These are phyloP conservation scores for Lanistes nyassanus DNA, from an alignment of 1,140 invertebrate genomes.

Conservation along the genomic window DNA sequence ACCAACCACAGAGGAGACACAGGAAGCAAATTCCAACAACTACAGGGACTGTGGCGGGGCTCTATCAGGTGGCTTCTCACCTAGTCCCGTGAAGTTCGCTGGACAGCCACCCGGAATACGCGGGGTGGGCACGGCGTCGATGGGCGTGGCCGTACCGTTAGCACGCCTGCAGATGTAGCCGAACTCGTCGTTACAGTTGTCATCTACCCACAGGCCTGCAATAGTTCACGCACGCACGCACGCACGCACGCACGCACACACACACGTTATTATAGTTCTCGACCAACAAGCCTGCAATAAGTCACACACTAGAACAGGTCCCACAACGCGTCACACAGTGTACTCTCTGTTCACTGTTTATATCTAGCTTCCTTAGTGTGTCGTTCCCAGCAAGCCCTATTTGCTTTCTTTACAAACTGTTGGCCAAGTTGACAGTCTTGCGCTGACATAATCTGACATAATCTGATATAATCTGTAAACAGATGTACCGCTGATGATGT, in stretches of 20 bases:
- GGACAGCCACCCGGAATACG: conserved; percentile 43
- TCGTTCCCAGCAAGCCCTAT: too few relatives aligned
- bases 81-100: conserved; percentile 29
- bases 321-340: too few relatives aligned
- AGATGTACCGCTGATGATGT: too few relatives aligned
- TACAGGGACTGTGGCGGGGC: not conserved
- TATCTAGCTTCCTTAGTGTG: too few relatives aligned
- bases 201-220: conserved; percentile 48
- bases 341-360: too few relatives aligned
- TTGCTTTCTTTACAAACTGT: too few relatives aligned
- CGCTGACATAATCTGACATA: too few relatives aligned
- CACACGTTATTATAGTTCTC: too few relatives aligned
- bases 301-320: too few relatives aligned
- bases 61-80: conserved; percentile 6
- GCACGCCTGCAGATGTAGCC: conserved; percentile 50
- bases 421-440: too few relatives aligned
- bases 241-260: conserved; percentile 7
- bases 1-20: not conserved
- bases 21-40: not conserved
- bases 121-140: conserved; percentile 35
- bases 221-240: not conserved
- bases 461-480: too few relatives aligned
- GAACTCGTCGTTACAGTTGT: conserved; percentile 42
- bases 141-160: conserved; percentile 16
- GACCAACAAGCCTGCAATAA: conserved; percentile 39